Base-by-base conservation (phyloP, 2,113 vertebrate species). In the Acrocephalus arundinaceus region DNA sequence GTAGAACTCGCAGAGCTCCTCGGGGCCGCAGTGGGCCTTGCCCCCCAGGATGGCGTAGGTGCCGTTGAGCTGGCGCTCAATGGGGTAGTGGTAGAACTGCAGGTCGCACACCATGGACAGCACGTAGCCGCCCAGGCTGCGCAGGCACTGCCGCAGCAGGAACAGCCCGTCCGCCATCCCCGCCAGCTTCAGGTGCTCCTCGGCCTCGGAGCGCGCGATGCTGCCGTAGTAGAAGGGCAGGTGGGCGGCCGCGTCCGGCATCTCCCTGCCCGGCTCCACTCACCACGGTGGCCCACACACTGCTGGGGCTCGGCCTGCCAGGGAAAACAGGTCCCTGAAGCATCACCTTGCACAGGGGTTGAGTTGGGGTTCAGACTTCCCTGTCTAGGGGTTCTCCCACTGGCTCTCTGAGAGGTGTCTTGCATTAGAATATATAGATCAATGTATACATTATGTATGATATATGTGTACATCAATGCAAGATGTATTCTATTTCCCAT, bases 181-280 rank as follows among this genome's bases (percentile, higher is more conserved):
- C 0, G 98, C 99, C 97, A 99, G 97, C 97, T 99, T 99, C 83
- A 99, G 98, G 80, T 99, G 93, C 59, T 99, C 99, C 98, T 99
- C 99, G 0, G 99, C 99, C 2, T 99, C 99, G 0, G 95, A 74
- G 55, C 99, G 98, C 52, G 99, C 98, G 85, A 99, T 99, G 98
- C 99, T 99, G 96, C 99, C 99, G 1, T 99, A 99, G 98, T 98
- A 99, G 95, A 99, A 99, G 52, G 99, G 99, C 96, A 99, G 98
- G 84, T 99, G 98, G 8, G 96, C 97, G 0, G 99, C 99, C 1
- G 98, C 98, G 93, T 99, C 99, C 3, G 98, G 98, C 99, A 99
- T 99, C 73, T 92, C 94, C 13, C 13, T 19, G 55, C 11, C 20
- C 20, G 12, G 31, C 66, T 20, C 8, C 0, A 0, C 31, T 43